Evolutionary conservation across 37 sponge, comb jelly and placozoan species (phyloP).

Genomic region (Eunapius fragilis): DNA sequence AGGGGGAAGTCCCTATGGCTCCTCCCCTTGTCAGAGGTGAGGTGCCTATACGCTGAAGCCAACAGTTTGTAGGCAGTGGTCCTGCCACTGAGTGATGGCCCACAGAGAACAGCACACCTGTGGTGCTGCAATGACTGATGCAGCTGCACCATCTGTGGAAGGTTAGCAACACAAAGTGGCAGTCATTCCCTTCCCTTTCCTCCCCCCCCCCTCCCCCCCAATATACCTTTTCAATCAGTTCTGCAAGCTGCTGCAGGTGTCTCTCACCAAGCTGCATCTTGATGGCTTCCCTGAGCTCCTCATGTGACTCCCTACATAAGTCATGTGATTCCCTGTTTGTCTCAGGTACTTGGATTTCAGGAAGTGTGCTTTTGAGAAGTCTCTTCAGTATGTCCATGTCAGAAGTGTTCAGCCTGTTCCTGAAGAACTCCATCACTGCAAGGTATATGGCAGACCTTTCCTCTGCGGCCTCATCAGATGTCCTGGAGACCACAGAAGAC

Average conservation of each 20-base stretch:
- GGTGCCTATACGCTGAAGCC: conserved; percentile 49
- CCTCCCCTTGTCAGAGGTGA: not conserved
- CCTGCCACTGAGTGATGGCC: conserved; percentile 58
- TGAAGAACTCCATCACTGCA: not conserved
- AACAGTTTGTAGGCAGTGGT: conserved; percentile 40
- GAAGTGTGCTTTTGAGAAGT: not conserved
- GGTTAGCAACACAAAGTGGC: not conserved
- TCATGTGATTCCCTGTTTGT: not conserved
- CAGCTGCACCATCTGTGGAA: conserved; percentile 51
- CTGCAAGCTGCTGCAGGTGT: conserved; percentile 43
- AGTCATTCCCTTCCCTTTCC: no score
- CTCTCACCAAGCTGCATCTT: conserved; percentile 42
- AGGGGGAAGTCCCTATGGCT: conserved; percentile 7
- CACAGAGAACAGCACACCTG: conserved; percentile 39
- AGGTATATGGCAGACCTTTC: not conserved
- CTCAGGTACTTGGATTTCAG: not conserved
- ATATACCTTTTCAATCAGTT: conserved; percentile 67
- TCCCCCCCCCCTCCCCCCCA: no score
- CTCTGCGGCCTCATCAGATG: not conserved
- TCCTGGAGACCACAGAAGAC: not conserved
- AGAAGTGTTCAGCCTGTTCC: not conserved
- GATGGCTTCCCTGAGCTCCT: conserved; percentile 54
- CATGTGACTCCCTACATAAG: not conserved
- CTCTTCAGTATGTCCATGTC: not conserved
- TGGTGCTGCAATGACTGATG: conserved; percentile 35